Conservation (phyloP, 2,888 invertebrate species). For the Octonoba sinensis region DNA sequence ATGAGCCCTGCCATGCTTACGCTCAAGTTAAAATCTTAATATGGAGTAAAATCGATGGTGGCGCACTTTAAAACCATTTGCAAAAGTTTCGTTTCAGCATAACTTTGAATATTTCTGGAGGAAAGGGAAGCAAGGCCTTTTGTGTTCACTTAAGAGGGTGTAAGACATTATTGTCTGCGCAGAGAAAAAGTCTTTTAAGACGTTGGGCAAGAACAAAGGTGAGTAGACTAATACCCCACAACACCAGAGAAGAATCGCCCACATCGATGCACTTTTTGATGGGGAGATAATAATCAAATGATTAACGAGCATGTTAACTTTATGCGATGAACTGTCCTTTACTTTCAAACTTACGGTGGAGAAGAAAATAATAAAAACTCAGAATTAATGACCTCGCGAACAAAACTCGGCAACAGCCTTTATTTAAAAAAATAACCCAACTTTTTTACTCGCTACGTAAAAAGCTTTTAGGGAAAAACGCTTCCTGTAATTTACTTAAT, state of each 20-base stretch:
- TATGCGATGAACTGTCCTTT: conserved; percentile 63
- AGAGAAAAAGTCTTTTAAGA: conserved; percentile 42
- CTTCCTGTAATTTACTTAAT: conserved; percentile 64
- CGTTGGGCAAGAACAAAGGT: conserved; percentile 43
- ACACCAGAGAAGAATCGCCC: conserved; percentile 1
- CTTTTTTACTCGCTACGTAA: conserved; percentile 48
- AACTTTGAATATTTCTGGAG: too few relatives aligned
- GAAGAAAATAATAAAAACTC: conserved; percentile 62
- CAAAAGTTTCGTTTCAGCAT: too few relatives aligned
- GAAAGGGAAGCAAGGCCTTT: conserved; percentile 9
- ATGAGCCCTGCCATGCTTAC: too few relatives aligned
- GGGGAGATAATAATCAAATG: conserved; percentile 63
- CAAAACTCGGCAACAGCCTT: conserved; percentile 63
- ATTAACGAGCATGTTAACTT: conserved; percentile 62
- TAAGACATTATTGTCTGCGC: conserved; percentile 39
- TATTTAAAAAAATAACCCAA: conserved; percentile 58
- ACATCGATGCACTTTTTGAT: conserved; percentile 62
- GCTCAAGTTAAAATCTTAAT: too few relatives aligned
- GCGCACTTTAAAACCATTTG: too few relatives aligned
- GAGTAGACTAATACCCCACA: conserved; percentile 34
- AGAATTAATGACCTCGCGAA: conserved; percentile 61
- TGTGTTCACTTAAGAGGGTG: conserved; percentile 38
- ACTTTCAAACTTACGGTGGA: conserved; percentile 60
- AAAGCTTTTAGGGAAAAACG: conserved; percentile 63
- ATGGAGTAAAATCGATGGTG: too few relatives aligned